Evolutionary conservation across 2,888 invertebrate species (phyloP), one percentile per base, ranked within the genome.

Genomic region (Cataglyphis albicans): DNA sequence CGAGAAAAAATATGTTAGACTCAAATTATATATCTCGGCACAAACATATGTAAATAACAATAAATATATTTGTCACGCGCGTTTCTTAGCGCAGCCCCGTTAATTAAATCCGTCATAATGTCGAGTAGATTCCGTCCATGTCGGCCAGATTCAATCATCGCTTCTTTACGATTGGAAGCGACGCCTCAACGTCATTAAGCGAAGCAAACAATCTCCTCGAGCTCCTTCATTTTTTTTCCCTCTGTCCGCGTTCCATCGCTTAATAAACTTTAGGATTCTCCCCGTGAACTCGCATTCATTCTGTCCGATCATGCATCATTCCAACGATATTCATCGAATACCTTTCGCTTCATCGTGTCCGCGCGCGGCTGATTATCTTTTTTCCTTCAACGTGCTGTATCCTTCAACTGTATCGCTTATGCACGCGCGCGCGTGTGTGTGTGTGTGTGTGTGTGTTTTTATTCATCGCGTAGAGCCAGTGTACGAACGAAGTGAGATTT

Each of bases 241-340:
- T 44, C 4, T 18, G 7, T 6, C 2, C 55, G n/a, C 67, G 10
- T 29, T 6, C 32, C 18, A 72, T 44, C 59, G 59, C 44, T 80
- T 80, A 80, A 80, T 80, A 80, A 80, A 80, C 72, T 70, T 80
- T 18, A 21, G 2, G 18, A 80, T 44, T 72, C 72, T 61, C n/a
- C 25, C 21, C 70, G 70, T 44, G 52, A 65, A 65, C 59, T 35
- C 59, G 78, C 59, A 80, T 80, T 80, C 72, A 61, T 25, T 44
- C 72, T 38, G 44, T 0, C 72, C 78, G 78, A 80, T 80, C 72
- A 80, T 59, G 78, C 78, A 25, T 80, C 72, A 44, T 15, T 52
- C n/a, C 44, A 32, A 21, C 25, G 44, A 38, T n/a, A 21, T 68
- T 78, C 41, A 15, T 41, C 68, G 55, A 64, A 25, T 25, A 35